These are phyloP conservation scores for Zoroaster sp. DNA, from an alignment of 53 echinoderm and acorn worm genomes.

Conservation along the genomic window DNA sequence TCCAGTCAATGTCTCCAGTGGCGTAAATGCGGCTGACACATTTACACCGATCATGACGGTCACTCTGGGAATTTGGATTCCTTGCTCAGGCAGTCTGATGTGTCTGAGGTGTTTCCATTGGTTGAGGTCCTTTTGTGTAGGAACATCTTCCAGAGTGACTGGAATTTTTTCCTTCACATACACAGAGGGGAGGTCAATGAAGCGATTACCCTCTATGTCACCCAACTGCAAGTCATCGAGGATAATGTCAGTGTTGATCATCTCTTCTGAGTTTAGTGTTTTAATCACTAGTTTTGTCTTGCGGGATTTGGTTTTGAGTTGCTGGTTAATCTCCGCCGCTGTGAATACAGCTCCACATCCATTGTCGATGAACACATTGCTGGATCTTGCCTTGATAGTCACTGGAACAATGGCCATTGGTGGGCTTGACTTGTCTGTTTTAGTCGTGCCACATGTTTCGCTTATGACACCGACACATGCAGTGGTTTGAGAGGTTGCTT, in stretches of 20 bases:
- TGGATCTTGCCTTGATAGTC: neutral
- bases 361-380: conserved; percentile 9
- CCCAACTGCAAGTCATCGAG: conserved; percentile 38
- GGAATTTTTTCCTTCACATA: conserved; percentile 64
- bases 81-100: conserved; percentile 42
- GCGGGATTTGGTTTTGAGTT: neutral
- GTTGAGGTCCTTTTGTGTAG: conserved; percentile 46
- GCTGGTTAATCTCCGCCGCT: neutral
- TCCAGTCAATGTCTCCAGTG: too few relatives aligned
- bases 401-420: conserved; percentile 25
- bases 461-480: neutral
- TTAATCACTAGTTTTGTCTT: conserved; percentile 35
- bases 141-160: conserved; percentile 40
- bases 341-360: conserved; percentile 10
- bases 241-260: conserved; percentile 16
- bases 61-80: conserved; percentile 40
- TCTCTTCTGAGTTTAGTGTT: conserved; percentile 16
- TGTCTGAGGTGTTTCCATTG: conserved; percentile 49
- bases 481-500: neutral
- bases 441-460: neutral
- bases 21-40: conserved; percentile 66
- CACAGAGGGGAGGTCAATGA: conserved; percentile 57
- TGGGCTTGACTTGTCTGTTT: neutral
- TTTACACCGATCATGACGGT: conserved; percentile 69
- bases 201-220: conserved; percentile 22